phyloP scores from a whole-genome alignment of 2,797 vertebrate species.

The Xenentodon cancila region DNA sequence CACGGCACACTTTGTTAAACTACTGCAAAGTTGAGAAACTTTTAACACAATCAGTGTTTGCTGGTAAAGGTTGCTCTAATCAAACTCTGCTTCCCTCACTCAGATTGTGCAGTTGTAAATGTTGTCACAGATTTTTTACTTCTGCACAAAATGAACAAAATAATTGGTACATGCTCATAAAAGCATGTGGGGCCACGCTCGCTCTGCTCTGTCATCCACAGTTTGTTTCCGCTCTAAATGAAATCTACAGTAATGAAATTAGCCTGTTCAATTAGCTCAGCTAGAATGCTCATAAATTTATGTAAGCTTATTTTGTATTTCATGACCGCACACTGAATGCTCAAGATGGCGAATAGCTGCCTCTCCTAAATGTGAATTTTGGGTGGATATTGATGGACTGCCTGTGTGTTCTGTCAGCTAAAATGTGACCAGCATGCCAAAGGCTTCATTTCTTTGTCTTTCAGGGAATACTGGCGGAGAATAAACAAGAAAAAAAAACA shows the following conservation, averaged over 20 bases:
- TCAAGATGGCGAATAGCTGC: constrained; percentile 30
- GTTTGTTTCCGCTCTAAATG: constrained; percentile 61
- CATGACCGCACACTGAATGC: constrained; percentile 28
- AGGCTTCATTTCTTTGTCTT: constrained; percentile 41
- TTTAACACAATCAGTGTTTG: constrained; percentile 42
- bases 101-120: constrained; percentile 6
- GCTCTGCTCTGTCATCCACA: constrained; percentile 24
- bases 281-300: constrained; percentile 44
- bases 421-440: constrained; percentile 62
- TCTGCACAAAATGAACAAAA: constrained; percentile 12
- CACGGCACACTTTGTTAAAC: constrained; percentile 45
- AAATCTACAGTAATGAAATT: constrained; percentile 53
- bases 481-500: constrained; percentile 41
- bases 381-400: constrained; percentile 58
- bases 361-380: constrained; percentile 50
- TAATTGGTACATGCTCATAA: constrained; percentile 7
- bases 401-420: constrained; percentile 62
- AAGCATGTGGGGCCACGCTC: constrained; percentile 24
- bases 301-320: constrained; percentile 50
- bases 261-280: constrained; percentile 55
- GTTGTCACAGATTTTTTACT: constrained; percentile 15
- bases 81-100: neutral
- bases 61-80: constrained; percentile 18
- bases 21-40: constrained; percentile 50
- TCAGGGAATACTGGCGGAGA: constrained; percentile 23